Base-by-base conservation (phyloP, 2,888 invertebrate genomes). In the Pantelozetes paolii region DNA sequence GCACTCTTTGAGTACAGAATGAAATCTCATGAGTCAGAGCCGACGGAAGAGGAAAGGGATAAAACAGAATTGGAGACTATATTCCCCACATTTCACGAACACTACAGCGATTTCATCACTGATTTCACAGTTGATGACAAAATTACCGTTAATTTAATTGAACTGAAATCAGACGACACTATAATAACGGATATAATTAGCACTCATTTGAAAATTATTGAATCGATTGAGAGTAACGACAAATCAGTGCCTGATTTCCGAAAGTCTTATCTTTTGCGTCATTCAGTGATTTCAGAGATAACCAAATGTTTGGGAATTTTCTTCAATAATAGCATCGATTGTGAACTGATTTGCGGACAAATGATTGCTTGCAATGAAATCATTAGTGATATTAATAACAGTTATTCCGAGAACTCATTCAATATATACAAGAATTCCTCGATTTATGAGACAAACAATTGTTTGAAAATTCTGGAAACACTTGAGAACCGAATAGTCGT, bases 381-480 rank as follows among this genome's bases (percentile, higher is more conserved):
- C 18, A 40, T 40, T 8, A 18, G 28, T 28, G 70, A 54, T 20
- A 71, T 71, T 2, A 11, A 28, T 0, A 40, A 23, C 2, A 45
- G 15, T 71, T 15, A 36, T 48, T 28, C n/a, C 1, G 40, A n/a
- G 6, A 54, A 71, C 0, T 32, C 74, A 1, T 78, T 77, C 75
- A 89, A 95, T 81, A 91, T 94, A 81, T 97, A 97, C 81, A 88
- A 87, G 77, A 91, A 93, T 78, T 82, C 91, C 0, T 91, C 93
- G 83, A 87, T 93, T 0, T 84, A 87, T 0, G 92, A 94, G 83
- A 88, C 89, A 0, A 86, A 87, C 72, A 86, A 87, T 70, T 91
- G 92, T 79, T 84, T 87, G 13, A 87, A 89, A 1, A 82, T 93
- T 8, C 82, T 96, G 74, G 85, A 87, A 15, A 84, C 84, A 74